Base-by-base conservation (phyloP, 2,113 vertebrate species). In the Oryzias curvinotus region DNA sequence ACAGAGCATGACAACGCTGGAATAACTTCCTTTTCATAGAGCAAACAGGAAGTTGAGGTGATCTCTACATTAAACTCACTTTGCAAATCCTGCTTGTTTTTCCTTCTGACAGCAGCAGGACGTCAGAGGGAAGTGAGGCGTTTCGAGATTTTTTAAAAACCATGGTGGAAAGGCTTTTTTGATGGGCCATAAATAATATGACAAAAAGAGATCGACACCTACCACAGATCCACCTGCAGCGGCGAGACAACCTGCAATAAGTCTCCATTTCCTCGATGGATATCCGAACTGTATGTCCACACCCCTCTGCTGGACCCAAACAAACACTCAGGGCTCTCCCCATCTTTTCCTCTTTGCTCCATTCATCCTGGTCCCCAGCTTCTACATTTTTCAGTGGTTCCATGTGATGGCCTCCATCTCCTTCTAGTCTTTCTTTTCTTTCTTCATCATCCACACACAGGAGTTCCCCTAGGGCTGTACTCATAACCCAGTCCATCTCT, bases 141-240 rank as follows among this genome's bases (percentile, higher is more conserved):
- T 36, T 36, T 36, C 12, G 26, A 28, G 26, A 28, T 36, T 36
- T 23, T 36, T 36, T 36, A 36, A 36, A 36, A 28, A 7, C 26
- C 36, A 36, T 1, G 10, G 36, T 36, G 36, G 10, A 36, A 12
- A 36, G 2, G 10, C 12, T 3, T 36, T 23, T 36, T 36, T 10
- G 30, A 36, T 36, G 30, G 2, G 7, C 10, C 7, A 12, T 10
- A 36, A 36, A 36, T 36, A 12, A 2, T 6, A 6, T 30, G 28
- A 30, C 28, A 30, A 12, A 36, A 36, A 36, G 8, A 36, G 7
- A 36, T 10, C 36, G 43, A 45, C 49, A 89, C 91, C 72, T 87
- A 92, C 91, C 85, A 73, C 80, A 47, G 52, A 92, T 70, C 81
- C 86, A 90, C 61, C 68, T 77, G 68, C 89, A 92, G 67, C 77